Conservation (phyloP, 2,113 vertebrate species). For the Petrocephalus zakoni region DNA sequence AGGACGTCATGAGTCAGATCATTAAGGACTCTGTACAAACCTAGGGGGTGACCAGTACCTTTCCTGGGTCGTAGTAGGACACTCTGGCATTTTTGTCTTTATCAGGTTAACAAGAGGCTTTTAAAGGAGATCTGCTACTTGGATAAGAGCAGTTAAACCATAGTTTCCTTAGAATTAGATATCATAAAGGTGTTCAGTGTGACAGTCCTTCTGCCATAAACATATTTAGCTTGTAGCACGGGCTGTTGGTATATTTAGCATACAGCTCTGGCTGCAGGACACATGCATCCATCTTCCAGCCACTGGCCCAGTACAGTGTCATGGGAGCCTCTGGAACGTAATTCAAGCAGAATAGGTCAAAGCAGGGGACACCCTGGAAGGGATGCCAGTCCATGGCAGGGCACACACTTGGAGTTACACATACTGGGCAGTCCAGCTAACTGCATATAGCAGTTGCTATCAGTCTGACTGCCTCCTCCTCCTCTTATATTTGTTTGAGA, state of each 20-base stretch:
- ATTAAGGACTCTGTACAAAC: neutral
- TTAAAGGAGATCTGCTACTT: neutral
- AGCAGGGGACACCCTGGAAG: neutral
- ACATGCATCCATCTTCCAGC: neutral
- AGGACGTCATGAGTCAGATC: neutral
- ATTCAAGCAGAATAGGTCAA: neutral
- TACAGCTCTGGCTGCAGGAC: neutral
- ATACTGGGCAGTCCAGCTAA: neutral
- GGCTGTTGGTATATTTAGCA: neutral
- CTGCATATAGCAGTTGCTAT: neutral
- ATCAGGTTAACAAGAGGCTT: neutral
- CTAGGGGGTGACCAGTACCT: neutral
- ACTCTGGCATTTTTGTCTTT: neutral
- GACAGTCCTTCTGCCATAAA: neutral
- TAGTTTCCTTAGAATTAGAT: neutral
- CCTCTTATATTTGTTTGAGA: neutral
- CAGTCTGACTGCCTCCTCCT: neutral
- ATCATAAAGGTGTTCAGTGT: neutral
- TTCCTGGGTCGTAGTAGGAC: neutral
- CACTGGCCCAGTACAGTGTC: neutral
- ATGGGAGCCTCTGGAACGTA: neutral
- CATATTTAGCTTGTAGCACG: neutral
- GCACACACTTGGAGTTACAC: neutral
- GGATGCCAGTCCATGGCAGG: neutral
- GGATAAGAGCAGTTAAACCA: neutral